Evolutionary conservation across 1,140 invertebrate genomes (phyloP).

Genomic region (Saccostrea echinata): DNA sequence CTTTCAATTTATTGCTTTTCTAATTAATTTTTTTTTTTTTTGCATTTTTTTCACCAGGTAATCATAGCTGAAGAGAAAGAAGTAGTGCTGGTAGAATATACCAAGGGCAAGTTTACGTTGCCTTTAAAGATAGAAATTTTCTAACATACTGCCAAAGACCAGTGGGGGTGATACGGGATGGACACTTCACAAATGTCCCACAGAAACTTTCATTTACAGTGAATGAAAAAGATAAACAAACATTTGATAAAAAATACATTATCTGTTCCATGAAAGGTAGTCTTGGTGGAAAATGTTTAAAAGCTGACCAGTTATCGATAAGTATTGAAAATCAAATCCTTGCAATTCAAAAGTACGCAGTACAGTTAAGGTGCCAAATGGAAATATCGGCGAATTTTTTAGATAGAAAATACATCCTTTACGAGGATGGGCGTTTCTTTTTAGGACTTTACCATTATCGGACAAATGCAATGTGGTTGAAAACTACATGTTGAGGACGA

Average conservation of each 20-base stretch:
- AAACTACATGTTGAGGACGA: too few species aligned
- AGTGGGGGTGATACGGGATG: background rate
- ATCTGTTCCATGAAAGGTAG: constrained; percentile 1
- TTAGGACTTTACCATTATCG: too few species aligned
- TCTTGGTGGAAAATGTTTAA: background rate
- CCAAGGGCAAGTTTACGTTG: background rate
- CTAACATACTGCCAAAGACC: background rate
- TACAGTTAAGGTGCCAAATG: too few species aligned
- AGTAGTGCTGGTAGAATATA: background rate
- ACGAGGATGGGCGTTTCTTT: too few species aligned
- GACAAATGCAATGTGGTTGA: too few species aligned
- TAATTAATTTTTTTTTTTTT: too few species aligned
- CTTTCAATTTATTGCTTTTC: too few species aligned
- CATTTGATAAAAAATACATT: background rate
- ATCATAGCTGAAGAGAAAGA: background rate
- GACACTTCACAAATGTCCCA: background rate
- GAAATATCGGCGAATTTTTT: too few species aligned
- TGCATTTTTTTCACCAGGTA: too few species aligned
- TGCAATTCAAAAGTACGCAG: background rate
- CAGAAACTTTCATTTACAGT: background rate
- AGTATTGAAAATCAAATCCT: background rate
- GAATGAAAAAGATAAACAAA: constrained; percentile 16
- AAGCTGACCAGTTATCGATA: background rate
- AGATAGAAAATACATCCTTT: too few species aligned
- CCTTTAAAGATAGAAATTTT: background rate